A percentile compares a stretch with the other conserved stretches of the same genome.
phyloP scores from a whole-genome alignment of 1,140 invertebrate species.

The Aphidius ervi region DNA sequence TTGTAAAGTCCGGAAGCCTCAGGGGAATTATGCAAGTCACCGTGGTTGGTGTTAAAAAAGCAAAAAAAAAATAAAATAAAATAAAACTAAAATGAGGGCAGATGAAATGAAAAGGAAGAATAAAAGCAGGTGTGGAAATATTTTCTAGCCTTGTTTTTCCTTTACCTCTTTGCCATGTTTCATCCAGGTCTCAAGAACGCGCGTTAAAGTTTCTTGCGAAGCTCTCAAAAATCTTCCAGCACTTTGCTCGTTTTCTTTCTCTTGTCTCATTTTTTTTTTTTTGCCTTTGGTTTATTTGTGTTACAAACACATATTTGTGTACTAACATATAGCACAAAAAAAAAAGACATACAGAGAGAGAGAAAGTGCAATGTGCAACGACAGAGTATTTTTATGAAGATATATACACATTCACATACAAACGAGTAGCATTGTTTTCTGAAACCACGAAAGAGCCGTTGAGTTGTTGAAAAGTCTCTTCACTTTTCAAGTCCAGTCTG shows the following conservation, averaged over 20 bases:
- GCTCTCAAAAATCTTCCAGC: constrained; percentile 14
- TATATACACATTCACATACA: not conserved
- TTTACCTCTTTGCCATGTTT: too few relatives aligned
- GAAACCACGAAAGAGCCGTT: constrained; percentile 17
- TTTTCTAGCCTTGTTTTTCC: too few relatives aligned
- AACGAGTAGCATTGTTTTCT: constrained; percentile 21
- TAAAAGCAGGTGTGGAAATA: not conserved
- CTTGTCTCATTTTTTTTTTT: constrained; percentile 6
- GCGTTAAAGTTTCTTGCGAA: constrained; percentile 17
- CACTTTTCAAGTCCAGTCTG: constrained; percentile 21
- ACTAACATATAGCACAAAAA: too few relatives aligned
- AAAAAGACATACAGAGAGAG: too few relatives aligned
- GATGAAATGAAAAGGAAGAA: not conserved
- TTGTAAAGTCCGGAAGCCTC: constrained; percentile 7
- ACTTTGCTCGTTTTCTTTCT: constrained; percentile 19
- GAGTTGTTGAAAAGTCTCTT: constrained; percentile 20
- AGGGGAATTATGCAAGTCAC: constrained; percentile 17
- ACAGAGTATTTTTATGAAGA: constrained; percentile 8
- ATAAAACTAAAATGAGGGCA: not conserved
- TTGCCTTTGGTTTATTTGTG: not conserved
- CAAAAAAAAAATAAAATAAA: not conserved
- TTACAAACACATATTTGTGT: not conserved
- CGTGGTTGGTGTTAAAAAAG: constrained; percentile 6
- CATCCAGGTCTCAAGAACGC: constrained; percentile 8
- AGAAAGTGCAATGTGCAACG: not conserved